Evolutionary conservation across 2,888 invertebrate genomes (phyloP), one percentile per base, ranked within the genome.

Genomic region (Drosophila koepferae): DNA sequence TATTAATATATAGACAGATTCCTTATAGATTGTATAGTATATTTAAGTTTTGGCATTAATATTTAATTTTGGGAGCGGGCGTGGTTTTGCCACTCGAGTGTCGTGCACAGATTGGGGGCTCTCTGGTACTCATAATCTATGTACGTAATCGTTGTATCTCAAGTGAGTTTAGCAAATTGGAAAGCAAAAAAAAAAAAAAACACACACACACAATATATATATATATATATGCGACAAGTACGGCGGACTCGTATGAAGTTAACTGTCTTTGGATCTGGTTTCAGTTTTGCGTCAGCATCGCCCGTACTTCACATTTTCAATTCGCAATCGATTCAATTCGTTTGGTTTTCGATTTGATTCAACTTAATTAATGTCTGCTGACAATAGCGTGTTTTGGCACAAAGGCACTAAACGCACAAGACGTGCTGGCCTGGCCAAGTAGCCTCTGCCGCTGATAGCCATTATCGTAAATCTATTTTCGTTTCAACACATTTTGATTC

Each of bases 211-310:
- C 23, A 23, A 28, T 28, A 4, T 28, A 28, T 28, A 6, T 6
- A 46, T 7, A 46, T 16, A 46, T 18, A 12, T 12, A 12, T 10
- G 20, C 44, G 44, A 49, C 34, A 36, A 54, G 40, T 62, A 41
- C 41, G 8, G 18, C 9, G 8, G n/a, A 41, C 18, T 41, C 34
- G 43, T 31, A 10, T 6, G 14, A 34, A 53, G 18, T 44, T 56
- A 71, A 67, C 64, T 59, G 54, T 38, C 53, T 69, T 43, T 49
- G n/a, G 58, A 63, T 58, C 55, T 43, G 63, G 58, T 61, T 51
- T 48, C 54, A 20, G 20, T 73, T 77, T 80, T 79, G 73, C 79
- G 79, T 79, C 79, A 79, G 77, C 69, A 76, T 73, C 80, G 76
- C 20, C 53, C 40, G 48, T 53, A 80, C 67, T 75, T 59, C 65